phyloP scores from a whole-genome alignment of 92 coral and sea anemone genomes.

The Nematostella vectensis region DNA sequence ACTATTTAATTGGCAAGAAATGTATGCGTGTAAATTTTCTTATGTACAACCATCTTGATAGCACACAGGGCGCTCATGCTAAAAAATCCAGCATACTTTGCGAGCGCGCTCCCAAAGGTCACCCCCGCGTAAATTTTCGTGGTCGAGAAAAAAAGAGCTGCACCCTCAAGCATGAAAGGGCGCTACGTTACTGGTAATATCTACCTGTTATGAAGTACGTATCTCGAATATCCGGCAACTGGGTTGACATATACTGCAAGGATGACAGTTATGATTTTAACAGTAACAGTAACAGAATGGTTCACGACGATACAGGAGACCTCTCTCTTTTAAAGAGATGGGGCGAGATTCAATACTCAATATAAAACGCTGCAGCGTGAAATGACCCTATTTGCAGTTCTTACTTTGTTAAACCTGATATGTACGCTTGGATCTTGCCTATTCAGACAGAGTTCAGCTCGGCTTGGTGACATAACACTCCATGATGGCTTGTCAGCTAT shows the following conservation, averaged over 20 bases:
- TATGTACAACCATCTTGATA: too few species aligned
- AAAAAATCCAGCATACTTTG: too few species aligned
- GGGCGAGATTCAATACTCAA: too few species aligned
- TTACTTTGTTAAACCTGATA: background rate
- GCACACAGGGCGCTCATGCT: too few species aligned
- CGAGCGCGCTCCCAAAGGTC: background rate
- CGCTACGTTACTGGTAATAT: background rate
- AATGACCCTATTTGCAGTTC: too few species aligned
- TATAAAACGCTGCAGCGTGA: too few species aligned
- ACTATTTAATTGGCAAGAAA: too few species aligned
- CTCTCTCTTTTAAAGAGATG: too few species aligned
- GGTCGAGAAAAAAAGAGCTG: background rate
- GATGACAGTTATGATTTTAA: too few species aligned
- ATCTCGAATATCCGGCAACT: constrained; percentile 12
- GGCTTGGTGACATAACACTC: background rate
- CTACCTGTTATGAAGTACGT: constrained; percentile 20
- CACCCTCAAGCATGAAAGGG: background rate
- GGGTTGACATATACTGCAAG: constrained; percentile 1
- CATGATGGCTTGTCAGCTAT: background rate
- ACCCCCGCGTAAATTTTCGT: background rate
- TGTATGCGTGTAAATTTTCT: too few species aligned
- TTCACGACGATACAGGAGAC: too few species aligned
- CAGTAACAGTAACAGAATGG: too few species aligned
- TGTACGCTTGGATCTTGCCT: constrained; percentile 1
- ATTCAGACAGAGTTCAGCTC: background rate